These are phyloP conservation scores for Isotomurus palustris DNA, from an alignment of 2,888 invertebrate genomes.

Conservation along the genomic window DNA sequence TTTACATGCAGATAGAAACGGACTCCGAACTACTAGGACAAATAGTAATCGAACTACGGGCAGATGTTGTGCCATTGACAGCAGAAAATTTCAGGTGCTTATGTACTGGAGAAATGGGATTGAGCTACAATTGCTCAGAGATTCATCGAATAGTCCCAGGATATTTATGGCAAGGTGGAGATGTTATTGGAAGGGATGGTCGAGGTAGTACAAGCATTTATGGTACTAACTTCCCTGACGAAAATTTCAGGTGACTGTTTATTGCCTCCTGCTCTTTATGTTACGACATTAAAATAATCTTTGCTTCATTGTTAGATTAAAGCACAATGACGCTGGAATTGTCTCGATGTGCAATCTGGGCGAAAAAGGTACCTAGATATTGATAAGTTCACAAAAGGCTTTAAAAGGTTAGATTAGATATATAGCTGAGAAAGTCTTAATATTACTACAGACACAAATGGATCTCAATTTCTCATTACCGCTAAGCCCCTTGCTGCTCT, in stretches of 20 bases:
- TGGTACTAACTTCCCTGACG: slow-evolving; percentile 39
- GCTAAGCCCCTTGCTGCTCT: slow-evolving; percentile 34
- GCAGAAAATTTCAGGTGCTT: slow-evolving; percentile 42
- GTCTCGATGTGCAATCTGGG: slow-evolving; percentile 43
- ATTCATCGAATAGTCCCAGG: slow-evolving; percentile 38
- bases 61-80: slow-evolving; percentile 40
- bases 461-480: slow-evolving; percentile 43
- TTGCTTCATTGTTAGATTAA: slow-evolving; percentile 20
- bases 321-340: slow-evolving; percentile 36
- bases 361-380: slow-evolving; percentile 24
- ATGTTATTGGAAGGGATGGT: slow-evolving; percentile 33
- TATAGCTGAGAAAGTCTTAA: background rate
- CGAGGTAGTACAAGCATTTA: slow-evolving; percentile 34
- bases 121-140: slow-evolving; percentile 41
- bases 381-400: background rate
- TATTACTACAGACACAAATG: slow-evolving; percentile 28
- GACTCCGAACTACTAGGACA: slow-evolving; percentile 24
- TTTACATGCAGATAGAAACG: slow-evolving; percentile 35
- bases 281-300: background rate
- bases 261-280: background rate
- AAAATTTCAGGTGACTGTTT: slow-evolving; percentile 36
- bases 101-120: slow-evolving; percentile 43
- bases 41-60: slow-evolving; percentile 37
- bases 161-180: slow-evolving; percentile 43
- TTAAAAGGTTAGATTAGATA: background rate